Evolutionary conservation across 2,888 invertebrate genomes (phyloP).

Genomic region (Bombylius discolor): DNA sequence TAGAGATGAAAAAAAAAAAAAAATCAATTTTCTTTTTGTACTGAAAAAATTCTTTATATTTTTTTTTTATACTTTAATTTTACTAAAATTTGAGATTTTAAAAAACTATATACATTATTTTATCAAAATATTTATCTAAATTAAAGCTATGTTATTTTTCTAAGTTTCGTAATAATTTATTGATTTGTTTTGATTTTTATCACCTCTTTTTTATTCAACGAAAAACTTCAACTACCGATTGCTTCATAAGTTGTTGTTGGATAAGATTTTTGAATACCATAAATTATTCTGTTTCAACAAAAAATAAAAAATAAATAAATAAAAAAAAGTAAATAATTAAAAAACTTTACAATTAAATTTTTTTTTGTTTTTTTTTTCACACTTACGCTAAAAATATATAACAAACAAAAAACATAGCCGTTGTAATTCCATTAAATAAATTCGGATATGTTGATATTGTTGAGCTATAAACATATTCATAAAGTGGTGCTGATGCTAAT

Average conservation of each 20-base stretch:
- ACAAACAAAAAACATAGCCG: conserved; percentile 36
- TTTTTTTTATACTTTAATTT: too few species aligned
- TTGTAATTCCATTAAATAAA: conserved; percentile 45
- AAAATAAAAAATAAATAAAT: conserved; percentile 5
- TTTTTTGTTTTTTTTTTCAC: background rate
- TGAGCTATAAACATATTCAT: conserved; percentile 48
- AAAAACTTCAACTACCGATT: conserved; percentile 23
- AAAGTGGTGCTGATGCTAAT: conserved; percentile 48
- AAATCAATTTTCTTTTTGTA: too few species aligned
- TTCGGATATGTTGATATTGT: conserved; percentile 40
- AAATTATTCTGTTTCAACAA: conserved; percentile 24
- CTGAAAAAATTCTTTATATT: too few species aligned
- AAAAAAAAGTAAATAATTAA: background rate
- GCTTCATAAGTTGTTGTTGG: conserved; percentile 23
- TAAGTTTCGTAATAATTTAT: too few species aligned
- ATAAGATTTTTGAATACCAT: conserved; percentile 30
- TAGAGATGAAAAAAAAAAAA: too few species aligned
- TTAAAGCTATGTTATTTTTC: too few species aligned
- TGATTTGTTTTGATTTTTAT: too few species aligned
- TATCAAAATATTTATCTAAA: too few species aligned
- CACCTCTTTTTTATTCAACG: too few species aligned
- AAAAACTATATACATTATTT: too few species aligned
- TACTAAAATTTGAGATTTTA: too few species aligned
- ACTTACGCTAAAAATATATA: conserved; percentile 42
- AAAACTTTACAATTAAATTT: background rate